Percentiles rank a stretch among this genome's conserved stretches.
Conservation (phyloP, 2,797 vertebrate genomes). For the Neosalanx taihuensis region DNA sequence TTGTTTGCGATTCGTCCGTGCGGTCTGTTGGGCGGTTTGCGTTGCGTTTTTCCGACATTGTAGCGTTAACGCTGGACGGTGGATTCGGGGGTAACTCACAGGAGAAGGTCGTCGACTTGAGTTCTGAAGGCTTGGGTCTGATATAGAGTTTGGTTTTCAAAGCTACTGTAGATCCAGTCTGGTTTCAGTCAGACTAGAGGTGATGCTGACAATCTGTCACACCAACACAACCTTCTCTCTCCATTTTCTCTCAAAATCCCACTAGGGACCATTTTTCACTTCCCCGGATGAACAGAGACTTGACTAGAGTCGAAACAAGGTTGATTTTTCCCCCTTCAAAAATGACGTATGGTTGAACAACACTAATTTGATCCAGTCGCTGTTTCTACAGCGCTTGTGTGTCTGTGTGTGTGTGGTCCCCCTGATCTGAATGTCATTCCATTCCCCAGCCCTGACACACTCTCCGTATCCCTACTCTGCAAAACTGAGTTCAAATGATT, state of each 20-base stretch:
- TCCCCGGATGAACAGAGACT: neutral
- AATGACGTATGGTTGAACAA: slow-evolving; percentile 18
- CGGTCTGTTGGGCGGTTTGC: neutral
- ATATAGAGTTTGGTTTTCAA: neutral
- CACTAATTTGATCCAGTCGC: slow-evolving; percentile 53
- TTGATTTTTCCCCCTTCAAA: neutral
- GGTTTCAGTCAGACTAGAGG: slow-evolving; percentile 11
- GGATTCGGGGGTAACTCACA: too few species aligned
- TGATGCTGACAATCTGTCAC: too few species aligned
- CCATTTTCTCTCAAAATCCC: neutral
- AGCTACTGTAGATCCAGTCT: neutral
- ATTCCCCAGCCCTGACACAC: slow-evolving; percentile 32
- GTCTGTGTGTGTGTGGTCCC: slow-evolving; percentile 45
- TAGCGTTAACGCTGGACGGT: too few species aligned
- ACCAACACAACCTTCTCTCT: slow-evolving; percentile 11
- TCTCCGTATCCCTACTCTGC: slow-evolving; percentile 46
- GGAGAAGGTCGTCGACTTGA: neutral
- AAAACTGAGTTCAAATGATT: slow-evolving; percentile 66
- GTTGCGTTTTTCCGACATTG: too few species aligned
- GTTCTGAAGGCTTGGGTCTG: too few species aligned
- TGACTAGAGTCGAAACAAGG: neutral
- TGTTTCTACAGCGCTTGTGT: neutral
- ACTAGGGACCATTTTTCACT: neutral
- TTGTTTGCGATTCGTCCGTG: neutral
- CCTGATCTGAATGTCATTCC: slow-evolving; percentile 59